Evolutionary conservation across 1,140 invertebrate genomes (phyloP).

Genomic region (Bombyx mandarina): DNA sequence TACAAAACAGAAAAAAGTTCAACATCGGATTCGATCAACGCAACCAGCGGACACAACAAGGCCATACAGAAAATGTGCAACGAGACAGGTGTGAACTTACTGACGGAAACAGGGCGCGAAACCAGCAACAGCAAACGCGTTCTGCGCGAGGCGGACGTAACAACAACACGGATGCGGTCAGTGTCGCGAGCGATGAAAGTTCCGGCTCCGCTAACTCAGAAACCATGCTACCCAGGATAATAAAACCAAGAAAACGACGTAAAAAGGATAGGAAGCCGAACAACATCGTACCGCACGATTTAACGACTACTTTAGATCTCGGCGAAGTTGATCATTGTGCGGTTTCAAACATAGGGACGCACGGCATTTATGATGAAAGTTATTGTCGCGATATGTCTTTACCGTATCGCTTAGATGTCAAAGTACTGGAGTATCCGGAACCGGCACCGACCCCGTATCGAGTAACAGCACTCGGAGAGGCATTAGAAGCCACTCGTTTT

Average conservation of each 20-base stretch:
- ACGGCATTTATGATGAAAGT: constrained; percentile 55
- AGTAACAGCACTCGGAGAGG: constrained; percentile 59
- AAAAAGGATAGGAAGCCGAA: constrained; percentile 89
- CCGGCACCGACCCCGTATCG: constrained; percentile 49
- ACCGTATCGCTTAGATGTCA: constrained; percentile 52
- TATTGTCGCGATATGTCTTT: constrained; percentile 55
- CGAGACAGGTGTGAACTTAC: constrained; percentile 41
- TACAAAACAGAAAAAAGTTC: constrained; percentile 71
- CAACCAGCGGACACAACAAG: constrained; percentile 38
- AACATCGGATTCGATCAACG: constrained; percentile 49
- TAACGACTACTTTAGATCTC: constrained; percentile 42
- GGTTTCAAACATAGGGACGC: constrained; percentile 43
- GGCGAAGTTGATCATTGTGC: constrained; percentile 47
- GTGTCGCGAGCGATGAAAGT: constrained; percentile 83
- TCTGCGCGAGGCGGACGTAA: constrained; percentile 45
- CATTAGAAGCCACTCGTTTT: constrained; percentile 59
- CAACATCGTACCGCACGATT: constrained; percentile 56
- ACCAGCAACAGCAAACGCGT: constrained; percentile 50
- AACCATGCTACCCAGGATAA: constrained; percentile 86
- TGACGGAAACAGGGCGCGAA: constrained; percentile 48
- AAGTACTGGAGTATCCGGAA: constrained; percentile 58
- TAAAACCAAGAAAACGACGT: constrained; percentile 88
- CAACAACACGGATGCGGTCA: constrained; percentile 76
- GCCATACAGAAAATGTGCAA: constrained; percentile 31
- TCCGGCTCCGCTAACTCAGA: constrained; percentile 80